Conservation (phyloP, 2,888 invertebrate species). For the Ichneumoninae sp. region DNA sequence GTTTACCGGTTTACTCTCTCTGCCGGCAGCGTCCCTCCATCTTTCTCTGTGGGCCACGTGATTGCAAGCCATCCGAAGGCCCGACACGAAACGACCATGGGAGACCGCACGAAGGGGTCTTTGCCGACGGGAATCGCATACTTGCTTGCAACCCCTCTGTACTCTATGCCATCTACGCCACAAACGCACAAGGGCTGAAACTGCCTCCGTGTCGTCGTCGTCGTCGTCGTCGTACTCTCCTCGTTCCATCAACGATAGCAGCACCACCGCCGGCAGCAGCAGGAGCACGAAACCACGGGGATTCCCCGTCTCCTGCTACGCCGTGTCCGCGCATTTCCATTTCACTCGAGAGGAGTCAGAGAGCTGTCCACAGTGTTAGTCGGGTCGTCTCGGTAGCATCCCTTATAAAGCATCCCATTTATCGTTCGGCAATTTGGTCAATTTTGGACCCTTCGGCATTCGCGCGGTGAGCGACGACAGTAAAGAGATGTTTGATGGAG, state of each 20-base stretch:
- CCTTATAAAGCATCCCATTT: conserved; percentile 35
- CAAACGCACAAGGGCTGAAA: conserved; percentile 67
- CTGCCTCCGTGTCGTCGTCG: conserved; percentile 53
- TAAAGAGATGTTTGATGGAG: not conserved
- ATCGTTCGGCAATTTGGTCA: conserved; percentile 10
- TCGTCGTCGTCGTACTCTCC: conserved; percentile 45
- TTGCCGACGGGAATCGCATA: conserved; percentile 61
- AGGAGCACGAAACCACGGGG: conserved; percentile 76
- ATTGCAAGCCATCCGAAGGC: conserved; percentile 60
- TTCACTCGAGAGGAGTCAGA: conserved; percentile 70
- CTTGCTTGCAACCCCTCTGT: conserved; percentile 40
- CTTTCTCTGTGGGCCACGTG: conserved; percentile 38
- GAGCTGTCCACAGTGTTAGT: conserved; percentile 28
- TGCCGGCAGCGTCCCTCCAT: not conserved
- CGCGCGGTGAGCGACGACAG: not conserved
- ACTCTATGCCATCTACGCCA: conserved; percentile 41
- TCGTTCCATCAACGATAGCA: conserved; percentile 44
- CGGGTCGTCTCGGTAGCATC: conserved; percentile 41
- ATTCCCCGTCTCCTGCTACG: conserved; percentile 77
- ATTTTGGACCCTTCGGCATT: conserved; percentile 2
- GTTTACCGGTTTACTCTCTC: conserved; percentile 40
- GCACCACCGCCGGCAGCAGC: conserved; percentile 51
- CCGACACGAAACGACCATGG: conserved; percentile 64
- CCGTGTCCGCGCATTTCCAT: conserved; percentile 77
- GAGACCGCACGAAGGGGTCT: conserved; percentile 61